Evolutionary conservation across 2,888 invertebrate species (phyloP), one percentile per base, ranked within the genome.

Genomic region (Dorcus parallelipipedus): DNA sequence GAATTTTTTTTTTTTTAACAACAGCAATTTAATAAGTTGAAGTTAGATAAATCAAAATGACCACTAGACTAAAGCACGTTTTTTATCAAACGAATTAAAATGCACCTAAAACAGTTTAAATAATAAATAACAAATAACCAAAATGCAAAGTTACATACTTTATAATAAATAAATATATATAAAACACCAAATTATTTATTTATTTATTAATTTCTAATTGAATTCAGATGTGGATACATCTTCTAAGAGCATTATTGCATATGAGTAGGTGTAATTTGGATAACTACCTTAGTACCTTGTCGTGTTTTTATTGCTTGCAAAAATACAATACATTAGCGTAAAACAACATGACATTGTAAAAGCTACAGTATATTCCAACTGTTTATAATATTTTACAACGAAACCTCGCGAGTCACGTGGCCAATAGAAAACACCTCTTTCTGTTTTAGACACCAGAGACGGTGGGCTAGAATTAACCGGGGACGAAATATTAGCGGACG

Each of bases 401-500:
- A 55, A 55, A 41, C 23, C n/a, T 47, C 42, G 43, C 10, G 9
- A 40, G 20, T 41, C 33, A 38, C 51, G 42, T 55, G 20, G 9
- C 45, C 50, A 38, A 41, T 54, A 41, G 53, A 58, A 56, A 55
- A 56, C 8, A 38, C 17, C 10, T 26, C 14, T 17, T 33, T 33
- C 38, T 39, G 33, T 81, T 81, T 75, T 80, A 85, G 85, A 84
- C 80, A 81, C 83, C 62, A 81, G 84, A 69, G 85, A 84, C 73
- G 82, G 83, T 41, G 78, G 74, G 58, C 69, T 79, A 57, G 79
- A 79, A 66, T 71, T 78, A 64, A 73, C 77, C n/a, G 76, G 75
- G 41, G 84, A 85, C 75, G 86, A 88, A 77, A 86, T 89, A 71
- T 83, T 93, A 71, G 91, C 89, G 63, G 94, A 94, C 78, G 91